A percentile compares a stretch with the other conserved stretches of the same genome.
Conservation (phyloP, 1,140 invertebrate genomes). For the Diprion similis region DNA sequence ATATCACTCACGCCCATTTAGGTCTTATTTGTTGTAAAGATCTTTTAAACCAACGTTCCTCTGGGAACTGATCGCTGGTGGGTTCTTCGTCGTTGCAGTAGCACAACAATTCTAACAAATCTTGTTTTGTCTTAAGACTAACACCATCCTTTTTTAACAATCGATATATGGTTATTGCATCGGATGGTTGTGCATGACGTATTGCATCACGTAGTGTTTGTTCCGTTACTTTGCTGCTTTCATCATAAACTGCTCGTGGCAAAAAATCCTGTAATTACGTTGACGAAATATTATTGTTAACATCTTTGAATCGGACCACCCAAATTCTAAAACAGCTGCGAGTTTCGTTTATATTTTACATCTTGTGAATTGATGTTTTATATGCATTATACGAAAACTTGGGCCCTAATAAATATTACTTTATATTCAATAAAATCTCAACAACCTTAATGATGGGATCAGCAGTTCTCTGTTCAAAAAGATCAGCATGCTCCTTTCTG, state of each 20-base stretch:
- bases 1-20: constrained; percentile 73
- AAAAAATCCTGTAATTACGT: constrained; percentile 70
- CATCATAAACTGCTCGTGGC: constrained; percentile 72
- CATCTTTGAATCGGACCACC: constrained; percentile 7
- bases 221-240: constrained; percentile 74
- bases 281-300: constrained; percentile 11
- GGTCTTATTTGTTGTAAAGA: constrained; percentile 58
- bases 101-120: constrained; percentile 82
- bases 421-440: neutral
- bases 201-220: constrained; percentile 71
- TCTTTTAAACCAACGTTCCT: constrained; percentile 78
- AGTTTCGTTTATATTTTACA: constrained; percentile 12
- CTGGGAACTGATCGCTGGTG: constrained; percentile 71
- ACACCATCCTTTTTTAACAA: constrained; percentile 70
- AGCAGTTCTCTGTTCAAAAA: constrained; percentile 76
- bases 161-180: constrained; percentile 78
- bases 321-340: constrained; percentile 8
- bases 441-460: constrained; percentile 66
- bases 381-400: neutral
- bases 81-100: constrained; percentile 79
- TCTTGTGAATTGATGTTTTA: neutral
- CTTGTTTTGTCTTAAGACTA: constrained; percentile 70
- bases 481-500: constrained; percentile 74
- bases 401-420: too few species aligned
- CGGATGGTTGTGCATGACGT: constrained; percentile 67